phyloP scores from a whole-genome alignment of 2,797 vertebrate species.

The Sebastes steindachneri region DNA sequence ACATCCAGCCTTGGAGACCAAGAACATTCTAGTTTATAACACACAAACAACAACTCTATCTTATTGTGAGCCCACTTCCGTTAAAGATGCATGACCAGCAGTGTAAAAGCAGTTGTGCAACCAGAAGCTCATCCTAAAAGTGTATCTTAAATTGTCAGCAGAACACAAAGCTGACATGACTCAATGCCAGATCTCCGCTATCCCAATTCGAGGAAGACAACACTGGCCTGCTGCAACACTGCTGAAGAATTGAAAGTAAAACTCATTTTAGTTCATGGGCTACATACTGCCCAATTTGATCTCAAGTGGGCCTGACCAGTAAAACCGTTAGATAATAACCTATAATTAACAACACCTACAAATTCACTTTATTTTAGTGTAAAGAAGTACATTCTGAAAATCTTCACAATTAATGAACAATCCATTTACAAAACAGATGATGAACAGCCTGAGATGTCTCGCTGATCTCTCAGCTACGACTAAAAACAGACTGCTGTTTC shows the following conservation, averaged over 20 bases:
- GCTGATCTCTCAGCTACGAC: neutral
- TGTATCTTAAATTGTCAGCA: conserved; percentile 39
- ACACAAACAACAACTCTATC: neutral
- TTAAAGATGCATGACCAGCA: conserved; percentile 34
- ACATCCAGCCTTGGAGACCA: neutral
- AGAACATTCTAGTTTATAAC: neutral
- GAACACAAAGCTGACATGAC: conserved; percentile 40
- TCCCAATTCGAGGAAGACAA: neutral
- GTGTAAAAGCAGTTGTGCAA: conserved; percentile 29
- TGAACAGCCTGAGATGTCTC: neutral
- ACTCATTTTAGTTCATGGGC: neutral
- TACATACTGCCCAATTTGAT: neutral
- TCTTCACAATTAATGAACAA: neutral
- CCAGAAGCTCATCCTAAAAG: conserved; percentile 6
- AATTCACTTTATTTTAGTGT: neutral
- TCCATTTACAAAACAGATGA: neutral
- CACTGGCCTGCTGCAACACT: neutral
- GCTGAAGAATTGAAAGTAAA: neutral
- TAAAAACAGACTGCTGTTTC: too few species aligned
- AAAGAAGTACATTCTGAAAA: neutral
- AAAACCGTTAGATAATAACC: neutral
- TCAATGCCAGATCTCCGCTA: neutral
- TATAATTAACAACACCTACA: neutral
- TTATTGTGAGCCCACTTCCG: neutral
- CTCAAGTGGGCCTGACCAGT: neutral